Percentiles rank a stretch among this genome's conserved stretches.
phyloP scores from a whole-genome alignment of 2,797 vertebrate genomes.

The Rhadinocentrus ornatus region DNA sequence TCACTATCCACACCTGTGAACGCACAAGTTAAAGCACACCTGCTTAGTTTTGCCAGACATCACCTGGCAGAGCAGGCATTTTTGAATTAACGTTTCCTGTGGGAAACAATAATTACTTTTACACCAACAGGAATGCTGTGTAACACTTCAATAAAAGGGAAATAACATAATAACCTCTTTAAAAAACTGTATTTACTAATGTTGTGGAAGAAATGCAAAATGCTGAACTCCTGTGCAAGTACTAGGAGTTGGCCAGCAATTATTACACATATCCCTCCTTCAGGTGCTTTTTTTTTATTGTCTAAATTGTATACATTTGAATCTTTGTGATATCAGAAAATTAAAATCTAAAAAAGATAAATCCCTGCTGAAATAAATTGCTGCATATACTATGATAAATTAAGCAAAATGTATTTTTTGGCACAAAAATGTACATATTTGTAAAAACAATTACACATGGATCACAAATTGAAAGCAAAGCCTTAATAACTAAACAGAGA shows the following conservation, averaged over 20 bases:
- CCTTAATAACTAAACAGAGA: neutral
- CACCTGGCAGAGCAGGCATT: no score
- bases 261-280: neutral
- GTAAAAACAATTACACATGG: neutral
- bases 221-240: no score
- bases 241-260: neutral
- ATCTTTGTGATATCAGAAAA: neutral
- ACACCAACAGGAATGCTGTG: no score
- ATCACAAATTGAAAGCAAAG: neutral
- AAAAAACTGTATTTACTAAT: no score
- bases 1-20: neutral
- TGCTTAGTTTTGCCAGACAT: no score
- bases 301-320: neutral
- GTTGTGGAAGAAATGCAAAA: no score
- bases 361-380: no score
- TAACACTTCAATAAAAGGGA: no score
- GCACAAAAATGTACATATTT: neutral
- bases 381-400: neutral
- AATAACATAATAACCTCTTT: no score
- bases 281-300: neutral
- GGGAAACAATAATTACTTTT: neutral
- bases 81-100: neutral
- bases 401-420: neutral
- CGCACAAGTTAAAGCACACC: no score
- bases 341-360: neutral